Conservation (phyloP, 2,797 vertebrate genomes). For the Ficedula albicollis region DNA sequence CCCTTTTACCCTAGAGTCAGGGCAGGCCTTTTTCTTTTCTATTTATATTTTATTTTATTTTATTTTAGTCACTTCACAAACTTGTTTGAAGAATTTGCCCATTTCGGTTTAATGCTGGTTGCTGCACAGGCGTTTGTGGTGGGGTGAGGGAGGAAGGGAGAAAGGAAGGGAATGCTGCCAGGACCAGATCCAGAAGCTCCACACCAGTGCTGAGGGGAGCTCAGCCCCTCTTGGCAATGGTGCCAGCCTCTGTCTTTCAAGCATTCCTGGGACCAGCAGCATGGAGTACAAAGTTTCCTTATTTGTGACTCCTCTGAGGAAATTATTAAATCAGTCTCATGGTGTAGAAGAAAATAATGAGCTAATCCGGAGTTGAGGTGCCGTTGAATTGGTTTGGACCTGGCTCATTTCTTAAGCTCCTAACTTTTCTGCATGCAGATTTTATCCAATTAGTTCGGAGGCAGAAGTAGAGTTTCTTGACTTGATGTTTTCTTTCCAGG, state of each 20-base stretch:
- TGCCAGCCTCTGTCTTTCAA: not conserved
- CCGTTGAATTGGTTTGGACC: not conserved
- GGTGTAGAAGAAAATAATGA: constrained; percentile 61
- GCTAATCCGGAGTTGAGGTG: not conserved
- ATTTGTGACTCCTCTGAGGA: not conserved
- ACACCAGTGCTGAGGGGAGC: not conserved
- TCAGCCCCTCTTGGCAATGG: not conserved
- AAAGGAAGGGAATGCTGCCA: accelerated
- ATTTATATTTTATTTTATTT: no score
- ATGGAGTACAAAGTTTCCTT: not conserved
- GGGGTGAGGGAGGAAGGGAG: not conserved
- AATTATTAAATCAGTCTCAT: constrained; percentile 23
- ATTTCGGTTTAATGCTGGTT: not conserved
- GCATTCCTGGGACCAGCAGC: not conserved
- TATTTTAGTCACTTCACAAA: not conserved
- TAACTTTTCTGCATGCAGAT: constrained; percentile 43
- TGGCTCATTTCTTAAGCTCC: constrained; percentile 17
- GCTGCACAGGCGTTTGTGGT: not conserved
- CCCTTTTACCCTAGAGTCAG: not conserved
- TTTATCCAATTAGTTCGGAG: constrained; percentile 39
- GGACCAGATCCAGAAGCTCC: not conserved
- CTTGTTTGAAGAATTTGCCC: not conserved
- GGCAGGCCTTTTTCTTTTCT: not conserved
- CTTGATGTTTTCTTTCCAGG: constrained; percentile 45
- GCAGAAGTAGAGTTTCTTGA: constrained; percentile 23